Conservation (phyloP, 2,888 invertebrate species). For the Cerastoderma edule region DNA sequence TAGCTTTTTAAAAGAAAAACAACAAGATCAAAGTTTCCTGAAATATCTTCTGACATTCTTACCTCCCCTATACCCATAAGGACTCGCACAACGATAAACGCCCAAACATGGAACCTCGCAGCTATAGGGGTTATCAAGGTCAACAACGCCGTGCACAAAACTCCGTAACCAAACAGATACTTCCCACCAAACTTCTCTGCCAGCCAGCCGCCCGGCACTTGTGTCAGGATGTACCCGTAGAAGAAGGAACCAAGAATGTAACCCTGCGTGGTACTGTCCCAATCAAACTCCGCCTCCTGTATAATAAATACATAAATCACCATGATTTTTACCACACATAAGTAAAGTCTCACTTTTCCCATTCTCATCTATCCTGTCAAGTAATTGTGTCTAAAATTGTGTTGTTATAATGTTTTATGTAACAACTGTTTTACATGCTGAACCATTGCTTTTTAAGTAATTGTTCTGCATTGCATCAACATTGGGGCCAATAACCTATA, state of each 20-base stretch:
- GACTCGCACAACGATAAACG: slow-evolving; percentile 89
- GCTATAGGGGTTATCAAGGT: slow-evolving; percentile 92
- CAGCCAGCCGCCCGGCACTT: slow-evolving; percentile 84
- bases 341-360: too few species aligned
- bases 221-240: slow-evolving; percentile 82
- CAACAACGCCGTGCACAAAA: slow-evolving; percentile 91
- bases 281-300: slow-evolving; percentile 78
- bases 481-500: too few species aligned
- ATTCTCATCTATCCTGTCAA: too few species aligned
- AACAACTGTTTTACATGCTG: too few species aligned
- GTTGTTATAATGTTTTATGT: too few species aligned
- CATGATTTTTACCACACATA: too few species aligned
- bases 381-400: too few species aligned
- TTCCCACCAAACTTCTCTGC: slow-evolving; percentile 95
- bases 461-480: too few species aligned
- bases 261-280: slow-evolving; percentile 79
- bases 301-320: slow-evolving; percentile 13
- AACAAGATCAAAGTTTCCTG: too few species aligned
- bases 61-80: slow-evolving; percentile 94
- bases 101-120: slow-evolving; percentile 89
- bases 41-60: too few species aligned
- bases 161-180: slow-evolving; percentile 91
- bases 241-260: slow-evolving; percentile 81
- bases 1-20: too few species aligned
- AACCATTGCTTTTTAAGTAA: too few species aligned